Percentiles rank a stretch among this genome's conserved stretches.
phyloP scores from a whole-genome alignment of 2,888 invertebrate genomes.

The Trichopria drosophilae region DNA sequence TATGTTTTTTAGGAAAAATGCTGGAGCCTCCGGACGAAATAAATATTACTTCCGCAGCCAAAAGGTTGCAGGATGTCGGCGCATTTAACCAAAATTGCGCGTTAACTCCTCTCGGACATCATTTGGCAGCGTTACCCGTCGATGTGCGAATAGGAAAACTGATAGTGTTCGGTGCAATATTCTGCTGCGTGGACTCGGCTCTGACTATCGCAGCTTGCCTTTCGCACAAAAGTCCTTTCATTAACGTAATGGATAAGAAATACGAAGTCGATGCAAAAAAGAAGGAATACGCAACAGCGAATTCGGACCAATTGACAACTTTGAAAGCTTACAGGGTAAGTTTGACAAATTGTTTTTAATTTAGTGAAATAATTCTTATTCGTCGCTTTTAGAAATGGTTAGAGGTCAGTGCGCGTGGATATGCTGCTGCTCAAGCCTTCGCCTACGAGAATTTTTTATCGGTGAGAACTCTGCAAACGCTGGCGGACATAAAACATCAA shows the following conservation, averaged over 20 bases:
- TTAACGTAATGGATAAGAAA: constrained; percentile 73
- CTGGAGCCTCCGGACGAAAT: constrained; percentile 74
- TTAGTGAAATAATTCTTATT: not conserved
- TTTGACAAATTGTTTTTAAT: not conserved
- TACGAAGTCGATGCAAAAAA: constrained; percentile 72
- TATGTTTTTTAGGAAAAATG: constrained; percentile 62
- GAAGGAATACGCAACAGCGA: constrained; percentile 74
- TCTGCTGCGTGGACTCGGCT: constrained; percentile 89
- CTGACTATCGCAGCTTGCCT: constrained; percentile 86
- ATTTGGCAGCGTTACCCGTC: constrained; percentile 85
- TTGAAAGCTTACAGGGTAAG: constrained; percentile 80
- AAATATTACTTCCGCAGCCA: constrained; percentile 71
- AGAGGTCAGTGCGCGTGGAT: constrained; percentile 65
- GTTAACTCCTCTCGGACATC: constrained; percentile 83
- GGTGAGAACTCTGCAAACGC: constrained; percentile 76
- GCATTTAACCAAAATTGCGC: constrained; percentile 75
- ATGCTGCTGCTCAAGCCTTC: constrained; percentile 74
- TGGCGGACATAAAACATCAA: constrained; percentile 86
- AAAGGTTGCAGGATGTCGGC: constrained; percentile 74
- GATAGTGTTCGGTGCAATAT: constrained; percentile 87
- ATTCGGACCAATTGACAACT: constrained; percentile 88
- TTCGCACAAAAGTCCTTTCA: constrained; percentile 79
- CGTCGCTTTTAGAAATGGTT: constrained; percentile 73
- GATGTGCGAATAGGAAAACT: constrained; percentile 91
- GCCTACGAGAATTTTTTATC: constrained; percentile 85